Conservation (phyloP, 1,140 invertebrate genomes). For the Zophobas atratus region DNA sequence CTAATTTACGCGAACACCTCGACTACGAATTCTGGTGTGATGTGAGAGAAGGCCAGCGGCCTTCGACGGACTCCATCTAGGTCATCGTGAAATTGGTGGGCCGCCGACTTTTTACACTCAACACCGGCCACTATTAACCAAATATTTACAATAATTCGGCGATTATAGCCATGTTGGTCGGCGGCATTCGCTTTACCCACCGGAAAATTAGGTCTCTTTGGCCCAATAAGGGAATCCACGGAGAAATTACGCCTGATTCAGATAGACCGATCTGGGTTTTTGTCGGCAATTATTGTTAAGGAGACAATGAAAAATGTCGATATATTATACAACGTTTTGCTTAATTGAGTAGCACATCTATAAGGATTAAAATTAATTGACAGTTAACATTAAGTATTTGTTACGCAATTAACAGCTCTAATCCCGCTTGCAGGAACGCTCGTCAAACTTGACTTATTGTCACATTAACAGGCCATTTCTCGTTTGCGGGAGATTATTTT, state of each 20-base stretch:
- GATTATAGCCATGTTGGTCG: slow-evolving; percentile 22
- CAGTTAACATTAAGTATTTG: slow-evolving; percentile 42
- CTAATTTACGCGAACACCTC: slow-evolving; percentile 39
- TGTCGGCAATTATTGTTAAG: neutral
- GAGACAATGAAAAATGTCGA: slow-evolving; percentile 11
- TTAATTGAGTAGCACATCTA: slow-evolving; percentile 39
- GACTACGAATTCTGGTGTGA: slow-evolving; percentile 43
- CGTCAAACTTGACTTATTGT: slow-evolving; percentile 43
- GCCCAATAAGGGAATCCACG: slow-evolving; percentile 6
- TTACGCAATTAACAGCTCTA: slow-evolving; percentile 33
- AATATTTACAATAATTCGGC: slow-evolving; percentile 34
- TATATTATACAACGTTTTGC: slow-evolving; percentile 20
- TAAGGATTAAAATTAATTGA: slow-evolving; percentile 43
- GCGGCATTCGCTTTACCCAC: neutral
- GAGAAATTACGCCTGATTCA: neutral
- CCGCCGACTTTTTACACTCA: slow-evolving; percentile 43
- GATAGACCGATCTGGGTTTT: neutral
- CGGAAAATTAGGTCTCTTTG: slow-evolving; percentile 8
- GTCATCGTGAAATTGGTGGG: slow-evolving; percentile 49
- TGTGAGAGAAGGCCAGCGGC: slow-evolving; percentile 47
- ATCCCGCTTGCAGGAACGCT: slow-evolving; percentile 28
- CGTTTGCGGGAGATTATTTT: slow-evolving; percentile 21
- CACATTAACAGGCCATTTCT: slow-evolving; percentile 36
- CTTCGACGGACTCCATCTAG: slow-evolving; percentile 46
- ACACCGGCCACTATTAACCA: slow-evolving; percentile 39